phyloP scores from a whole-genome alignment of 2,797 vertebrate genomes.

The Rachycentron canadum region DNA sequence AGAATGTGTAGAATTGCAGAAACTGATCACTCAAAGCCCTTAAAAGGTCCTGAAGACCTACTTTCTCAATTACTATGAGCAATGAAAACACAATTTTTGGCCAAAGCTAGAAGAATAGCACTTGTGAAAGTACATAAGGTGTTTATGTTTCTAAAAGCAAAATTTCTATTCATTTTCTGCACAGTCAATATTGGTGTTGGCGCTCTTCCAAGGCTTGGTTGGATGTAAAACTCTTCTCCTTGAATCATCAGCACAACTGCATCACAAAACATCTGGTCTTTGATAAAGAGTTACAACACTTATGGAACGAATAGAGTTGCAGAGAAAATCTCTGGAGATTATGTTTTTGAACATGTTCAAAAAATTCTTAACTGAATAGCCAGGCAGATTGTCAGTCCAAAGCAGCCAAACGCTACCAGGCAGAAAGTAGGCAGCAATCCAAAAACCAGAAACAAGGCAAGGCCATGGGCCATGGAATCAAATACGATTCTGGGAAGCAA shows the following conservation, averaged over 20 bases:
- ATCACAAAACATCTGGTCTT: conserved; percentile 1
- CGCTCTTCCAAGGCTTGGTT: not conserved
- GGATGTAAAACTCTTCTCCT: not conserved
- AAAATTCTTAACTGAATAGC: not conserved
- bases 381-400: not conserved
- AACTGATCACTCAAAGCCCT: conserved; percentile 3
- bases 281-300: not conserved
- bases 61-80: not conserved
- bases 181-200: not conserved
- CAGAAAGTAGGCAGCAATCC: not conserved
- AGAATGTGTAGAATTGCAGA: conserved; percentile 1
- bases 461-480: not conserved
- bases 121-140: not conserved
- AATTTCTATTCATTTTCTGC: not conserved
- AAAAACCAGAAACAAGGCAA: not conserved
- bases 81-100: not conserved
- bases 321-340: not conserved
- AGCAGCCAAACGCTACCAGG: not conserved
- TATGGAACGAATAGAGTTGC: not conserved
- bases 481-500: too few species aligned
- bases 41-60: not conserved
- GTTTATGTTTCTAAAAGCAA: not conserved
- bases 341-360: not conserved
- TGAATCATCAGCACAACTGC: not conserved
- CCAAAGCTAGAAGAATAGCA: not conserved